phyloP scores from a whole-genome alignment of 2,113 vertebrate genomes.

The Ornithorhynchus anatinus region DNA sequence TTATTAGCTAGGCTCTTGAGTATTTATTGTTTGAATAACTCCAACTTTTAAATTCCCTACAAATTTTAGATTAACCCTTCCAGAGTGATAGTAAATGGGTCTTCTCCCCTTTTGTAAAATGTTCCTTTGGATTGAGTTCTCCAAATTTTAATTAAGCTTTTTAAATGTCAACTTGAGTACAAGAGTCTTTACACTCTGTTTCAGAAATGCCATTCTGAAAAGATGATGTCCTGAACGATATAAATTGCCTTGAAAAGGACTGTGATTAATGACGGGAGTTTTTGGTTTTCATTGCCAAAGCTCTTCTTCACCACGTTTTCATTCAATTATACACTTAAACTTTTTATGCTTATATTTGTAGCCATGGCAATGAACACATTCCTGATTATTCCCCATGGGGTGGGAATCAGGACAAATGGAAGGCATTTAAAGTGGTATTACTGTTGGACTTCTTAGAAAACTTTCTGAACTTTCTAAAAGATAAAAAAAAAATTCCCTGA shows the following conservation, averaged over 20 bases:
- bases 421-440: too few species aligned
- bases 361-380: not conserved
- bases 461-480: not conserved
- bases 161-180: not conserved
- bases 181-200: not conserved
- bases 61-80: not conserved
- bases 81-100: not conserved
- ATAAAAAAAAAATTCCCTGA: not conserved
- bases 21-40: not conserved
- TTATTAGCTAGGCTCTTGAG: not conserved
- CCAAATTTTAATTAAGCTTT: not conserved
- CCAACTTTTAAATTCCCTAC: not conserved
- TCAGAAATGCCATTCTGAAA: not conserved
- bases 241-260: not conserved
- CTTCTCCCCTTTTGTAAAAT: not conserved
- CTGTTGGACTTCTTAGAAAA: too few species aligned
- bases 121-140: not conserved
- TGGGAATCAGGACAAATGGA: not conserved
- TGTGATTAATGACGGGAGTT: not conserved
- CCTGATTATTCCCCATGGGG: not conserved
- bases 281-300: not conserved
- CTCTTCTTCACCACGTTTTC: not conserved
- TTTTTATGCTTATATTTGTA: not conserved
- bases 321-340: not conserved
- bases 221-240: not conserved